Evolutionary conservation across 2,113 vertebrate genomes (phyloP), one percentile per base, ranked within the genome.

Genomic region (Onychostruthus taczanowskii): DNA sequence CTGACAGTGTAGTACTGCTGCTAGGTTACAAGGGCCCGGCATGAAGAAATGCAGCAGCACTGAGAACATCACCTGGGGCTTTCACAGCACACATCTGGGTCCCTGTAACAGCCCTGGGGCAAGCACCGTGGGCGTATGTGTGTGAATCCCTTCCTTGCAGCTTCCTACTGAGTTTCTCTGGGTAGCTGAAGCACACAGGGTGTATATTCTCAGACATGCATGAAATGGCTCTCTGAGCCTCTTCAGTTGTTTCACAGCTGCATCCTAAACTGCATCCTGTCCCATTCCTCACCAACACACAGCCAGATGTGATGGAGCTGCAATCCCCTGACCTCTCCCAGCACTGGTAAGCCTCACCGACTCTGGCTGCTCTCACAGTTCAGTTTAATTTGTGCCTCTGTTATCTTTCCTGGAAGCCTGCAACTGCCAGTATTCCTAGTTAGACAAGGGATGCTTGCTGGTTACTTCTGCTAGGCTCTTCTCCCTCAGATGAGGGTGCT

Each of bases 101-200:
- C 73, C 52, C 33, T 81, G 46, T 27, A 62, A 27, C 43, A 91
- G 55, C 3, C 1, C 1, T 46, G 69, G 68, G 27, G 43, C 0
- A 10, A 84, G 64, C 0, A 0, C 50, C 4, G 1, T 4, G 33
- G n/a, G 21, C 0, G 0, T 3, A 9, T 1, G 18, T 10, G 30
- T 19, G 30, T 1, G 3, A 43, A 53, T 44, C 53, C 35, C 31
- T 75, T 46, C 58, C 70, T 46, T 0, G 0, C 30, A 75, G 44
- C 67, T 56, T 64, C 78, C 43, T 30, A 11, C 21, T 7, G 26
- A 58, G 30, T 28, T 59, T n/a, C 64, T 63, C 50, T 33, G 35
- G 13, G 17, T 37, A 63, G 16, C 27, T 52, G 76, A 88, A 77
- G 73, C 61, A 86, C 39, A 41, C 28, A 6, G 1, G 7, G n/a